Evolutionary conservation across 2,888 invertebrate genomes (phyloP), one percentile per base, ranked within the genome.

Genomic region (Pyrrhosoma nymphula): DNA sequence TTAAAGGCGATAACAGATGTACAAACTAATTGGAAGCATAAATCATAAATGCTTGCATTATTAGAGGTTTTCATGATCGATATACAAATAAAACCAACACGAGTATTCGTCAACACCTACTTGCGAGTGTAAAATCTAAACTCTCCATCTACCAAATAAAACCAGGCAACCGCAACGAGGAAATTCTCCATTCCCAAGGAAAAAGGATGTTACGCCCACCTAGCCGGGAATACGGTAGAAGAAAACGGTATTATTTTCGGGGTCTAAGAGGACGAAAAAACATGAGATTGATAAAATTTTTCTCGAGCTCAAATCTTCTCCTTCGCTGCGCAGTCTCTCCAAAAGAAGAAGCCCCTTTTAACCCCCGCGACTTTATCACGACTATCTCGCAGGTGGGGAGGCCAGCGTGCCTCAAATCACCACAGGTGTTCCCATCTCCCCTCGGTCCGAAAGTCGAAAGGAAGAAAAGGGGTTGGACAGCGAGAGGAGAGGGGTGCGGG

Each of bases 341-440:
- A 35, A 63, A 35, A 35, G 63, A 39, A 35, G 30, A 91, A 23
- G 56, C n/a, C 26, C 75, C 93, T 55, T 39, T 39, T 47, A 93
- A 75, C 93, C 93, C 60, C 75, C 63, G 75, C 16, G 93, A 93
- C 69, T 63, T 75, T 93, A 93, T 93, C 93, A 35, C 63, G 93
- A 69, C 69, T 93, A 93, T 93, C 93, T 93, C 35, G 93, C 93
- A 93, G 93, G 93, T 93, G 93, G 93, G 69, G 47, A 69, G 69
- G 93, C 63, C 91, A 39, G 91, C 91, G 63, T n/a, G 69, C 93
- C 93, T 93, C 93, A 93, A 93, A 93, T 75, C 93, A 93, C 93
- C 93, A 75, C 93, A 93, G 93, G 93, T 93, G 93, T 93, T 93
- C 69, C 82, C 69, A 35, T 82, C 93, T 93, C 39, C 75, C 93